Evolutionary conservation across 2,888 invertebrate species (phyloP).

Genomic region (Callinectes sapidus): DNA sequence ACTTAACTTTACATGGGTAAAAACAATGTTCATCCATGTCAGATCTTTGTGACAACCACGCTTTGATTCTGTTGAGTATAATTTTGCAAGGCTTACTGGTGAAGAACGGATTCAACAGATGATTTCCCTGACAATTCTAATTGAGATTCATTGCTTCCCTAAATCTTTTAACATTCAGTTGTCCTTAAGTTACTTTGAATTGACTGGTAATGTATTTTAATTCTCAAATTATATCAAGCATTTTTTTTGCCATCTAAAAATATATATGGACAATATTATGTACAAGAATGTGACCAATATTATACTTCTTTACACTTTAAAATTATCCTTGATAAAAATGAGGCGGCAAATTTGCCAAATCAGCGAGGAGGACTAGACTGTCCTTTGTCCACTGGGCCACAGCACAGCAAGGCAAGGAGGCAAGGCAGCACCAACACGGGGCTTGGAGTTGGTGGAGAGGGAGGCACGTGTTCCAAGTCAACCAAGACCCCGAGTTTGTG

Average conservation of each 20-base stretch:
- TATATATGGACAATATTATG: constrained; percentile 49
- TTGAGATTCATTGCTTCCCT: constrained; percentile 18
- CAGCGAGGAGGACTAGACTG: constrained; percentile 62
- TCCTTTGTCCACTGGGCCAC: constrained; percentile 44
- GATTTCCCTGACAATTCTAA: not conserved
- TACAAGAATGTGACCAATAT: constrained; percentile 50
- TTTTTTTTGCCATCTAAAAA: constrained; percentile 45
- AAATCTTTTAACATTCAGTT: constrained; percentile 17
- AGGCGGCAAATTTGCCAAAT: constrained; percentile 41
- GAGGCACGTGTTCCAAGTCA: constrained; percentile 60
- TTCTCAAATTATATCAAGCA: constrained; percentile 30
- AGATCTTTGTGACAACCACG: constrained; percentile 54
- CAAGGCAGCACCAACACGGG: constrained; percentile 38
- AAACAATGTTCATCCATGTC: constrained; percentile 62
- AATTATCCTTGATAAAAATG: constrained; percentile 48
- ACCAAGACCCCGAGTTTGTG: constrained; percentile 35
- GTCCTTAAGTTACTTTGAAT: constrained; percentile 2
- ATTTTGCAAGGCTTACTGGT: not conserved
- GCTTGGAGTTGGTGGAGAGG: constrained; percentile 48
- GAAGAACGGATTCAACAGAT: not conserved
- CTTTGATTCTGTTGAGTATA: not conserved
- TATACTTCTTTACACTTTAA: constrained; percentile 33
- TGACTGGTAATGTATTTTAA: constrained; percentile 22
- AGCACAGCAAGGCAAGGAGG: constrained; percentile 42
- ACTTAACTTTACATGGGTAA: constrained; percentile 70